Base-by-base conservation (phyloP, 2,888 invertebrate genomes). In the Ochropleura leucogaster region DNA sequence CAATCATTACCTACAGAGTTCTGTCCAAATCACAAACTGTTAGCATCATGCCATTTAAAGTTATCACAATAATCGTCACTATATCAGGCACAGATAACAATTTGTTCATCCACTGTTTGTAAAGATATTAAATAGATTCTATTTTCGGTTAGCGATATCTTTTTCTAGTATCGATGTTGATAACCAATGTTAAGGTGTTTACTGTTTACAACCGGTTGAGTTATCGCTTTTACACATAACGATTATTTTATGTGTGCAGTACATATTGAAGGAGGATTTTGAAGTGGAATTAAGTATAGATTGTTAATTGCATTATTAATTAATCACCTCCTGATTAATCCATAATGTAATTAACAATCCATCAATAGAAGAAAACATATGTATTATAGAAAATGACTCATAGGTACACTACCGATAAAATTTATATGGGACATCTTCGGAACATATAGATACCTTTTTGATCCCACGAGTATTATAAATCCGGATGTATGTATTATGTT, bases 141-240 rank as follows among this genome's bases (percentile, higher is more conserved):
- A 77, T 82, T 84, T 84, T 72, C 46, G 67, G 69, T 55, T 69
- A 66, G 69, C 79, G 51, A 68, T 66, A 65, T 18, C 57, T 62
- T 66, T 66, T 68, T 71, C 53, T 40, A 80, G n/a, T 60, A 59
- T 59, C 30, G 20, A 30, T 57, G 60, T 44, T 20, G 81, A 77
- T 80, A 70, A 69, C 4, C 5, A 60, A 44, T 64, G 72, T 59
- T 60, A 62, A 12, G 57, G 49, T 73, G 47, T 68, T 79, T 53
- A 63, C 64, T 47, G 73, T 30, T 40, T 16, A 4, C 44, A 62
- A 20, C 44, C 7, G 62, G n/a, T 62, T 62, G 40, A 4, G 8
- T 20, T 20, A 62, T 62, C 62, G 14, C n/a, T 44, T 44, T 1
- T 44, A 44, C 0, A 62, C 12, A 6, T 62, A 3, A 10, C 18